Evolutionary conservation across 2,888 invertebrate species (phyloP), one percentile per base, ranked within the genome.

Genomic region (Nomada fucata): DNA sequence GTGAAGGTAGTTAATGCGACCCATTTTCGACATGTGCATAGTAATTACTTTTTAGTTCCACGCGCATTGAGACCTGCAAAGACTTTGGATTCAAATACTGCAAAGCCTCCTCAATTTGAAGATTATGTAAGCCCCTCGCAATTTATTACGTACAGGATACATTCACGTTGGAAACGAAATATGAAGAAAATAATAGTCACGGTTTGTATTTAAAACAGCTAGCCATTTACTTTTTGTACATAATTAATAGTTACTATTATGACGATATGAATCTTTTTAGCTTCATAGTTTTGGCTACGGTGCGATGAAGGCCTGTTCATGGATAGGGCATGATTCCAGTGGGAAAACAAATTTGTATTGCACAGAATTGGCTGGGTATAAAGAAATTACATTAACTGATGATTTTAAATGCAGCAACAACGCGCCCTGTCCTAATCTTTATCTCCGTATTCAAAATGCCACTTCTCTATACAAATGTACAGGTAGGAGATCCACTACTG

Each of bases 61-160:
- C 86, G 79, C 76, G 85, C 85, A 76, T 72, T 92, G 69, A 88
- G 90, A 68, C 90, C 91, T 2, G 9, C 59, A 11, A 61, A 61
- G n/a, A 44, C 71, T 13, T 80, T 85, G 44, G 81, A 85, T 61
- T 20, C 63, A 29, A 88, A 86, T 68, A 52, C 72, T 23, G 76
- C 65, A 7, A 67, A 68, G 59, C 76, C 90, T 44, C 94, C 95
- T 87, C 89, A 94, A 78, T 95, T 95, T 72, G 96, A 96, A 92
- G 96, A 96, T 90, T 96, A 95, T 82, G 94, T 95, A 15, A 93
- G 95, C 64, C 95, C 95, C 0, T 93, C 94, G 36, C 91, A 95
- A 76, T 94, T 94, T 76, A 94, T 95, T 59, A 93, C 93, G 0
- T 95, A 95, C 84, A 94, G 94, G 55, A 94, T 96, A 76, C 95